Percentiles rank a stretch among this genome's conserved stretches.
Conservation (phyloP, 2,888 invertebrate genomes). For the Cerceris ruficornis region DNA sequence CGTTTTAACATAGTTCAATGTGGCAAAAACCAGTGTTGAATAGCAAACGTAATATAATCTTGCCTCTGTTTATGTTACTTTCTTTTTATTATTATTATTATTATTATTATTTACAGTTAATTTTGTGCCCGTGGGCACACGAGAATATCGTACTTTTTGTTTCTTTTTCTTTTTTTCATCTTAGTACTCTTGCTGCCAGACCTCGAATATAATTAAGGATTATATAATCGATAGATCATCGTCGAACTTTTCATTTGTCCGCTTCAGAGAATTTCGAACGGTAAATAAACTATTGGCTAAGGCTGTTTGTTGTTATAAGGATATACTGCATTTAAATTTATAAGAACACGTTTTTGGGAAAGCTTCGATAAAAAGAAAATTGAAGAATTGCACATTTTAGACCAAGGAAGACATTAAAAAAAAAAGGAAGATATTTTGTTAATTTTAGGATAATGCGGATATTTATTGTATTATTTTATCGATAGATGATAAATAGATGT, state of each 20-base stretch:
- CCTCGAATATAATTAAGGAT: conserved; percentile 39
- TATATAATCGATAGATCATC: conserved; percentile 45
- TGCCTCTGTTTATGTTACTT: conserved; percentile 49
- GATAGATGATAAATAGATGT: conserved; percentile 78
- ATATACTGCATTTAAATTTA: conserved; percentile 69
- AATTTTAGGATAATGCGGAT: conserved; percentile 76
- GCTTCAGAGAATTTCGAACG: conserved; percentile 59
- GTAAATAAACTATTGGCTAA: conserved; percentile 61
- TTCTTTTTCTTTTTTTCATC: conserved; percentile 16
- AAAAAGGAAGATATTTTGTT: conserved; percentile 75
- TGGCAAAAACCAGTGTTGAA: conserved; percentile 44
- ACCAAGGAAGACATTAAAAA: conserved; percentile 54
- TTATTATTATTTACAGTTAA: conserved; percentile 34
- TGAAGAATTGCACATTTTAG: conserved; percentile 56
- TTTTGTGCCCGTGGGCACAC: conserved; percentile 16
- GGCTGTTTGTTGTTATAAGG: conserved; percentile 68
- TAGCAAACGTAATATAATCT: conserved; percentile 43
- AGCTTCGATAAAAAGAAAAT: conserved; percentile 46
- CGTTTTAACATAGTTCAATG: conserved; percentile 52
- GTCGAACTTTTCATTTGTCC: conserved; percentile 50
- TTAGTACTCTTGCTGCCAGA: conserved; percentile 38
- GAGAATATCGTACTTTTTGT: conserved; percentile 20
- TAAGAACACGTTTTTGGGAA: conserved; percentile 65
- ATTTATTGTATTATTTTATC: conserved; percentile 78
- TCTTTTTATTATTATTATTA: conserved; percentile 30